Evolutionary conservation across 2,113 vertebrate species (phyloP).

Genomic region (Pungitius pungitius): DNA sequence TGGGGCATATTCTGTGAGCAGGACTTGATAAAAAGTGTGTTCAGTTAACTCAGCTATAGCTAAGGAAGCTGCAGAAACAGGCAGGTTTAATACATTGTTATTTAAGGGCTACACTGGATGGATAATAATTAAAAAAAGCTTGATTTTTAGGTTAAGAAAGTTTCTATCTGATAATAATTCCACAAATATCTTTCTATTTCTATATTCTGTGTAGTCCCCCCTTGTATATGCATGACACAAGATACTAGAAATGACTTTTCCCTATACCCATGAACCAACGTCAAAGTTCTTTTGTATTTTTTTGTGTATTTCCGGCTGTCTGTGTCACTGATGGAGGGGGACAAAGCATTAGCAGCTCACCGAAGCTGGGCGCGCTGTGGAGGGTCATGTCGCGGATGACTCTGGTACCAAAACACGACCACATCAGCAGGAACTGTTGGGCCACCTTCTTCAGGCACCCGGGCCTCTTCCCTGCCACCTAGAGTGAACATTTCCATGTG

Average conservation of each 20-base stretch:
- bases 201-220: no score
- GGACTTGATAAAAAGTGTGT: not conserved
- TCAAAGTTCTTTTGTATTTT: no score
- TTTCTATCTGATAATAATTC: not conserved
- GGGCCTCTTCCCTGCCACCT: slow-evolving; percentile 95
- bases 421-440: slow-evolving; percentile 99
- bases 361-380: slow-evolving; percentile 98
- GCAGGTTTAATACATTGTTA: not conserved
- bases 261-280: not conserved
- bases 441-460: slow-evolving; percentile 95
- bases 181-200: no score
- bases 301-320: not conserved
- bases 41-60: not conserved
- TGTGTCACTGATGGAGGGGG: not conserved
- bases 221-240: not conserved
- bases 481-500: slow-evolving; percentile 83
- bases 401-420: slow-evolving; percentile 98
- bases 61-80: not conserved
- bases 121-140: not conserved
- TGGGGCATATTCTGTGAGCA: no score
- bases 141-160: not conserved
- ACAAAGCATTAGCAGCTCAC: slow-evolving; percentile 78
- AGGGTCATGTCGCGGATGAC: slow-evolving; percentile 99
- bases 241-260: not conserved
- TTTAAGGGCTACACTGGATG: not conserved